phyloP scores from a whole-genome alignment of 2,888 invertebrate species.

The Cinara cedri region DNA sequence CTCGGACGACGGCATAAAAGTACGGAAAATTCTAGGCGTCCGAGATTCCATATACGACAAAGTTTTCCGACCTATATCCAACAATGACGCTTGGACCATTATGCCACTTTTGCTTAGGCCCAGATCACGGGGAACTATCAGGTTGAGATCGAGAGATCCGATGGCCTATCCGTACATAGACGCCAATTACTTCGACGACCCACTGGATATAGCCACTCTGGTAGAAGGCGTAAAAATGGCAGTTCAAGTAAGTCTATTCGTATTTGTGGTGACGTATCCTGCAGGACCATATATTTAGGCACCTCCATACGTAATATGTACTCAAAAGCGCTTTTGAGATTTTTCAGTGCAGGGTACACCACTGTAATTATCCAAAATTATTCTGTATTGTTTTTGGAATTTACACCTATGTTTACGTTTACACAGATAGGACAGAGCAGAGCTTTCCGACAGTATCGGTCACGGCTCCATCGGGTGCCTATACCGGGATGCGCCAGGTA shows the following conservation, averaged over 20 bases:
- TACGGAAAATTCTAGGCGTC: slow-evolving; percentile 77
- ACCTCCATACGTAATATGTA: too few relatives aligned
- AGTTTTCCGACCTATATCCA: slow-evolving; percentile 80
- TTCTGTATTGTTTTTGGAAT: too few relatives aligned
- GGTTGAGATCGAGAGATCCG: slow-evolving; percentile 80
- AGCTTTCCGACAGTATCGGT: slow-evolving; percentile 81
- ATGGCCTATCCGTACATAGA: slow-evolving; percentile 86
- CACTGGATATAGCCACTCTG: slow-evolving; percentile 77
- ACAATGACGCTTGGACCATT: slow-evolving; percentile 81
- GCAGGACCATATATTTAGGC: too few relatives aligned
- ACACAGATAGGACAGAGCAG: slow-evolving; percentile 72
- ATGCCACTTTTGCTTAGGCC: slow-evolving; percentile 84
- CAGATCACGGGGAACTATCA: slow-evolving; percentile 75
- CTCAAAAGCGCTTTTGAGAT: too few relatives aligned
- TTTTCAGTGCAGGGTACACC: too few relatives aligned
- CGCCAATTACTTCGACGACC: slow-evolving; percentile 89
- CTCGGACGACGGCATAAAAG: slow-evolving; percentile 72
- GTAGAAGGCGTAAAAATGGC: slow-evolving; percentile 72
- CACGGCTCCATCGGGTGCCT: slow-evolving; percentile 75
- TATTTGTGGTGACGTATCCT: neutral
- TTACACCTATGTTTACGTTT: too few relatives aligned
- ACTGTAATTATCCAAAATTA: too few relatives aligned
- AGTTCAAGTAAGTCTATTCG: slow-evolving; percentile 59
- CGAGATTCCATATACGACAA: slow-evolving; percentile 81
- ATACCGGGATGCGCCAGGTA: slow-evolving; percentile 79